phyloP scores from a whole-genome alignment of 2,797 vertebrate genomes.

The Hapalemur alaotrensis region DNA sequence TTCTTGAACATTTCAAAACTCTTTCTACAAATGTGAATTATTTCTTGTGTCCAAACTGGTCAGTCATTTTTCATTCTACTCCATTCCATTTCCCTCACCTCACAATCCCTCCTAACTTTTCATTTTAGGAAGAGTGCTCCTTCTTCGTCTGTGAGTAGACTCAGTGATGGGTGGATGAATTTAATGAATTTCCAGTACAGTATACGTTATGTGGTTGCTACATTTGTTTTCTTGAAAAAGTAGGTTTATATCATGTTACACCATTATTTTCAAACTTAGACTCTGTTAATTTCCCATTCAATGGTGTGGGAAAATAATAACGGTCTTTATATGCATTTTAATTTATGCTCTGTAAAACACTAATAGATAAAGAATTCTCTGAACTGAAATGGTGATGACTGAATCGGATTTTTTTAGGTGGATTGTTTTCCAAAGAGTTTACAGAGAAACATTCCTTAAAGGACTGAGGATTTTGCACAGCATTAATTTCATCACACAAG shows the following conservation, averaged over 20 bases:
- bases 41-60: background rate
- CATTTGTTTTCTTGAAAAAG: background rate
- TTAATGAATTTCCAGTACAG: background rate
- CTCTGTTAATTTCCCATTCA: slow-evolving; percentile 44
- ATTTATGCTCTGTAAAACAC: slow-evolving; percentile 38
- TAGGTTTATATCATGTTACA: background rate
- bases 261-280: background rate
- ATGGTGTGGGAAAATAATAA: slow-evolving; percentile 61
- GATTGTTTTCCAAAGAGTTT: slow-evolving; percentile 55
- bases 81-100: background rate
- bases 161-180: background rate
- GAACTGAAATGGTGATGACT: slow-evolving; percentile 63
- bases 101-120: background rate
- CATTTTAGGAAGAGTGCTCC: background rate
- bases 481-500: slow-evolving; percentile 63
- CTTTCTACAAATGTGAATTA: background rate
- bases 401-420: slow-evolving; percentile 26
- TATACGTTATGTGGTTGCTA: background rate
- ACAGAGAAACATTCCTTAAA: slow-evolving; percentile 65
- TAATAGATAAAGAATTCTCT: slow-evolving; percentile 58
- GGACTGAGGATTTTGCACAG: slow-evolving; percentile 56
- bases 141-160: background rate
- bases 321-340: slow-evolving; percentile 31
- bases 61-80: background rate
- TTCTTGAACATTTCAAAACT: background rate